A percentile compares a stretch with the other conserved stretches of the same genome.
Evolutionary conservation across 2,797 vertebrate genomes (phyloP).

Genomic region (Schizothorax lantsangensis): DNA sequence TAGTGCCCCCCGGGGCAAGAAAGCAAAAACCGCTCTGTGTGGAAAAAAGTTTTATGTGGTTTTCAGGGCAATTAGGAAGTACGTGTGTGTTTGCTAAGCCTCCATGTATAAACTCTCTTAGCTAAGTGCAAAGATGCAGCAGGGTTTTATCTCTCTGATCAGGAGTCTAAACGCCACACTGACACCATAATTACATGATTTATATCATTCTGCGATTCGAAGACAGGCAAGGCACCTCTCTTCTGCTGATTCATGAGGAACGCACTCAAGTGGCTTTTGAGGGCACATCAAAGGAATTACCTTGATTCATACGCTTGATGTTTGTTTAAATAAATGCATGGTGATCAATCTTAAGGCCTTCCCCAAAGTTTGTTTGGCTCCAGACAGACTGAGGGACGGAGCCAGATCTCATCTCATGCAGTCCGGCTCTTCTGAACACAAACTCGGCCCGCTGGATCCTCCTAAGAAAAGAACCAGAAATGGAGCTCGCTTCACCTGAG

Average conservation of each 20-base stretch:
- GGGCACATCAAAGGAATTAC: conserved; percentile 80
- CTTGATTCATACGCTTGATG: conserved; percentile 73
- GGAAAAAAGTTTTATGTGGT: conserved; percentile 11
- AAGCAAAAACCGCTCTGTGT: conserved; percentile 8
- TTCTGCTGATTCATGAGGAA: conserved; percentile 77
- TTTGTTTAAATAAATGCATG: conserved; percentile 82
- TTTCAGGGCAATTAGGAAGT: conserved; percentile 16
- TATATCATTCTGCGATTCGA: conserved; percentile 72
- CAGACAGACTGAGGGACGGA: conserved; percentile 76
- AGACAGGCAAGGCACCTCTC: conserved; percentile 69
- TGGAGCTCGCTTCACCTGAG: not conserved
- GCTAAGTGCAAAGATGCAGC: conserved; percentile 64
- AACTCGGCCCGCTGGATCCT: conserved; percentile 19
- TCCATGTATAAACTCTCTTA: conserved; percentile 60
- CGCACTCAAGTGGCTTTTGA: conserved; percentile 63
- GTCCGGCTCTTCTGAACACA: conserved; percentile 61
- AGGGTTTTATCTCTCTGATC: conserved; percentile 66
- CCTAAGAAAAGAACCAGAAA: conserved; percentile 8
- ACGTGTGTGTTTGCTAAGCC: conserved; percentile 32
- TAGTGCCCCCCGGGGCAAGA: not conserved
- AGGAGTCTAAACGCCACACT: conserved; percentile 74
- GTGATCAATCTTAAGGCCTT: conserved; percentile 81
- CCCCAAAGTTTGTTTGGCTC: conserved; percentile 77
- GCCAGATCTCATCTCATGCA: conserved; percentile 70
- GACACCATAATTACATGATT: conserved; percentile 80